Conservation (phyloP, 2,797 vertebrate species). For the Triplophysa yarkandensis region DNA sequence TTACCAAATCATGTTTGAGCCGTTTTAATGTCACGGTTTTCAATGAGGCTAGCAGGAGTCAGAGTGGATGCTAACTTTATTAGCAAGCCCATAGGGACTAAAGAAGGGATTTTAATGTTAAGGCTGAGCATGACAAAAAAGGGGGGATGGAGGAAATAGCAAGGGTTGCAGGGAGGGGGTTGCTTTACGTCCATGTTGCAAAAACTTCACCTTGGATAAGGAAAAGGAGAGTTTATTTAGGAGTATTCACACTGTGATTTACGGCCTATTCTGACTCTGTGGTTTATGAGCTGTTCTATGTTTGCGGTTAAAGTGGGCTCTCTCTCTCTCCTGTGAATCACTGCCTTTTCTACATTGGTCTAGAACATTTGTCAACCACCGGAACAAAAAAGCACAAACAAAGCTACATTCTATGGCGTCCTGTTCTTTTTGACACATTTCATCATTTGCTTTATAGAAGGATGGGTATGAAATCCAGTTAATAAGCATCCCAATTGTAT, state of each 20-base stretch:
- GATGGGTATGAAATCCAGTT: neutral
- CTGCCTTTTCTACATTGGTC: conserved; percentile 61
- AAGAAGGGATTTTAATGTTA: conserved; percentile 63
- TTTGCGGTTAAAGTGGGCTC: conserved; percentile 67
- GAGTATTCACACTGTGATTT: conserved; percentile 68
- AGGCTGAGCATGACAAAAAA: conserved; percentile 34
- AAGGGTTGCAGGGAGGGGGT: neutral
- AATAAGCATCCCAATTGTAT: neutral
- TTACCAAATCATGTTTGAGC: conserved; percentile 80
- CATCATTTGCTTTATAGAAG: neutral
- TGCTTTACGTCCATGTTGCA: conserved; percentile 42
- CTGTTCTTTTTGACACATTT: conserved; percentile 48
- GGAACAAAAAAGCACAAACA: conserved; percentile 65
- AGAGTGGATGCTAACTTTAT: conserved; percentile 75
- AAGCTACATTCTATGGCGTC: conserved; percentile 65
- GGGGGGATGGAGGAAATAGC: conserved; percentile 19
- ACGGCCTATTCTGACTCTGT: conserved; percentile 71
- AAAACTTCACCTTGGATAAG: conserved; percentile 70
- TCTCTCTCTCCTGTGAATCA: conserved; percentile 49
- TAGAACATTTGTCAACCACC: conserved; percentile 66
- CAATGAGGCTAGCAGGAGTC: conserved; percentile 71
- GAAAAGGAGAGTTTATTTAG: conserved; percentile 64
- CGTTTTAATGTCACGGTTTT: conserved; percentile 77
- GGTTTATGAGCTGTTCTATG: conserved; percentile 73
- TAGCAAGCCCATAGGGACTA: conserved; percentile 70